A percentile compares a stretch with the other conserved stretches of the same genome.
Evolutionary conservation across 2,888 invertebrate species (phyloP).

Genomic region (Adineta ricciae): DNA sequence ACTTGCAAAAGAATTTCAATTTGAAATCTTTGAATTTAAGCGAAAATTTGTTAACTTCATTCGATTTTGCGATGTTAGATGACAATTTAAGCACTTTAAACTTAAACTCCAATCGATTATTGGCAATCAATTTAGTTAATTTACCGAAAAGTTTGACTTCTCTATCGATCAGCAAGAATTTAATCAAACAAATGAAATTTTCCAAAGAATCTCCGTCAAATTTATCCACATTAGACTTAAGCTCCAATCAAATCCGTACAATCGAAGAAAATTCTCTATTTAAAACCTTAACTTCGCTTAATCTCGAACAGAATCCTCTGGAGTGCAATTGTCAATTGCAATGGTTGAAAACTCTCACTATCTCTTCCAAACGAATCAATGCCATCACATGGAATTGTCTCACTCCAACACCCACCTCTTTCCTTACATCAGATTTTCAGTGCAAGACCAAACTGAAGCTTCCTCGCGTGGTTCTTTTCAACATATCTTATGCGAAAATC

Average conservation of each 20-base stretch:
- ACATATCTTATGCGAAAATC: not conserved
- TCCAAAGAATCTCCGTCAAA: not conserved
- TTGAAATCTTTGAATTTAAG: not conserved
- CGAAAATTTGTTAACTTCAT: not conserved
- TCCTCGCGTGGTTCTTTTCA: not conserved
- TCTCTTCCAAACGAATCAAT: not conserved
- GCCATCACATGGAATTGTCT: not conserved
- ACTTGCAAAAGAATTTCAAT: not conserved
- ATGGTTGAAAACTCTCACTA: not conserved
- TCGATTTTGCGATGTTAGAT: not conserved
- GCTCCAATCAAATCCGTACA: not conserved
- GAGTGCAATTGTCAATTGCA: constrained; percentile 5
- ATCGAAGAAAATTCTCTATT: not conserved
- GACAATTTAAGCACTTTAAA: not conserved
- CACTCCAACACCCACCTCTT: not conserved
- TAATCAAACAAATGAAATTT: not conserved
- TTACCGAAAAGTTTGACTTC: not conserved
- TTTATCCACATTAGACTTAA: not conserved
- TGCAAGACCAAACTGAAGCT: not conserved
- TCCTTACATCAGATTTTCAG: not conserved
- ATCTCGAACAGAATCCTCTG: not conserved
- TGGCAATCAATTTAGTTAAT: not conserved
- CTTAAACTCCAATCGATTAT: not conserved
- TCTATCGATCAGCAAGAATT: not conserved
- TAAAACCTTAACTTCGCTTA: not conserved